Evolutionary conservation across 2,797 vertebrate species (phyloP).

Genomic region (Pipistrellus kuhlii): DNA sequence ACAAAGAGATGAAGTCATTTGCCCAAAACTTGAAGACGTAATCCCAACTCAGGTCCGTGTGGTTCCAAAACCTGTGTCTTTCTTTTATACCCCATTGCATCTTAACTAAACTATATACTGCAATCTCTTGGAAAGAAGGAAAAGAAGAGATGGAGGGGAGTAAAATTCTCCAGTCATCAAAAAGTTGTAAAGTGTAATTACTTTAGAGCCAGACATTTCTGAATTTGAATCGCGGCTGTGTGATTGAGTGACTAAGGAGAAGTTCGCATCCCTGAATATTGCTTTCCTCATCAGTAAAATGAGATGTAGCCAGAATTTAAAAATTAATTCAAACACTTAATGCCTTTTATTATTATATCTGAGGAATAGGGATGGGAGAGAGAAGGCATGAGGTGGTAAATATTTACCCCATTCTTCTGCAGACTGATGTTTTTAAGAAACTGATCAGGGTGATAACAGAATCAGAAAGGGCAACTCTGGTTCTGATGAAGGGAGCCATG

Average conservation of each 20-base stretch:
- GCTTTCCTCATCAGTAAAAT: background rate
- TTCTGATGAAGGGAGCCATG: background rate
- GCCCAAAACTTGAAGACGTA: background rate
- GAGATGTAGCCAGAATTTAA: background rate
- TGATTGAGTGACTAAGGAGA: background rate
- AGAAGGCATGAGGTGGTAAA: background rate
- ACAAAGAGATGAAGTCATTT: background rate
- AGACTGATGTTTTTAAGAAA: background rate
- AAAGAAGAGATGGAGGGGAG: background rate
- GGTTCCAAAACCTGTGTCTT: background rate
- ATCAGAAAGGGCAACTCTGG: background rate
- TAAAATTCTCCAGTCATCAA: background rate
- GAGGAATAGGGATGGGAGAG: background rate
- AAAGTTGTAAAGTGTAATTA: background rate
- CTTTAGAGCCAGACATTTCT: conserved; percentile 6
- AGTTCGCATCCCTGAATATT: background rate
- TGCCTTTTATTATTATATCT: background rate
- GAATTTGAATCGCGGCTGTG: background rate
- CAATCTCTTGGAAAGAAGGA: conserved; percentile 17
- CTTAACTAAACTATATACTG: background rate
- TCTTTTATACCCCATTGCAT: background rate
- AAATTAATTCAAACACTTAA: background rate
- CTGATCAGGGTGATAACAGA: background rate
- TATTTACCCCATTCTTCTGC: background rate
- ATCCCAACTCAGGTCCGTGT: background rate